A percentile compares a stretch with the other conserved stretches of the same genome.
phyloP scores from a whole-genome alignment of 2,888 invertebrate species.

The Chaetogeoica ovagalla region DNA sequence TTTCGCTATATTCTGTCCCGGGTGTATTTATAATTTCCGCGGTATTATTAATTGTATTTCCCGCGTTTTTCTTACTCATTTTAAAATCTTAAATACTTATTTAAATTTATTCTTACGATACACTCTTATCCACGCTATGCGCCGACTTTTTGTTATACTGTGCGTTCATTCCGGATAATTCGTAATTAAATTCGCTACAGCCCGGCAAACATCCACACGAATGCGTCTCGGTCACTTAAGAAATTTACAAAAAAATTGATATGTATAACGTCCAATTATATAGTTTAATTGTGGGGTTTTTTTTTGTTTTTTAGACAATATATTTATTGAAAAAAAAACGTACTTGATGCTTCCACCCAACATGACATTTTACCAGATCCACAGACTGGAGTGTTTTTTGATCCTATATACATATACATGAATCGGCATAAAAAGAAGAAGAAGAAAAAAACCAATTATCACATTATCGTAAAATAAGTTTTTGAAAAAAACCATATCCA shows the following conservation, averaged over 20 bases:
- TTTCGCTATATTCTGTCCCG: too few relatives aligned
- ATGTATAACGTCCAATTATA: background rate
- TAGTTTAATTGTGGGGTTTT: background rate
- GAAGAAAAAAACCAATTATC: too few relatives aligned
- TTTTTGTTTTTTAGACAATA: background rate
- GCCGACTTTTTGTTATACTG: background rate
- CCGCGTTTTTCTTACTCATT: background rate
- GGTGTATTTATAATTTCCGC: too few relatives aligned
- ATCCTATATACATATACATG: slow-evolving; percentile 23
- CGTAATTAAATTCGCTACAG: slow-evolving; percentile 11
- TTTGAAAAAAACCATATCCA: background rate
- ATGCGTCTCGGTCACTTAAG: background rate
- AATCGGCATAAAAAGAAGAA: background rate
- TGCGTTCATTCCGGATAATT: background rate
- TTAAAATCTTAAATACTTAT: background rate
- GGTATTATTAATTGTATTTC: background rate
- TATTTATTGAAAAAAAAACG: slow-evolving; percentile 8
- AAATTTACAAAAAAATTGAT: background rate
- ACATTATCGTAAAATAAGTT: too few relatives aligned
- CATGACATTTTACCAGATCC: slow-evolving; percentile 50
- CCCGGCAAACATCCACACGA: slow-evolving; percentile 26
- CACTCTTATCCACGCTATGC: background rate
- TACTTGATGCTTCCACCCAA: slow-evolving; percentile 46
- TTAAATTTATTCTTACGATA: background rate
- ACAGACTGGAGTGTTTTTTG: slow-evolving; percentile 50